Conservation (phyloP, 2,113 vertebrate species). For the Odobenus rosmarus region DNA sequence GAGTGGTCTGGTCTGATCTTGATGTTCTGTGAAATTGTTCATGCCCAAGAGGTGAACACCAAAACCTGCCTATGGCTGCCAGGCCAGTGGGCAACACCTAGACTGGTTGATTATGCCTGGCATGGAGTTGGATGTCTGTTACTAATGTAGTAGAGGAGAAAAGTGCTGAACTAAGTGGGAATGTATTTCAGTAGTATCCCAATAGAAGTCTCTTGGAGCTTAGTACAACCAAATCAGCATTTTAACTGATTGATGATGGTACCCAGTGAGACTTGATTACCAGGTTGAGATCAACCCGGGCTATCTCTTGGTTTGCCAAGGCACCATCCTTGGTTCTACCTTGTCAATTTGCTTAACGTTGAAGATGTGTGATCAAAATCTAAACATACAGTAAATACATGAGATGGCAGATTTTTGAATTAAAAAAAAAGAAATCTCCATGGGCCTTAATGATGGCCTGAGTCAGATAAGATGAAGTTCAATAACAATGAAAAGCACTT, state of each 20-base stretch:
- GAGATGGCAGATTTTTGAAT: not conserved
- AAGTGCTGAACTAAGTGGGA: not conserved
- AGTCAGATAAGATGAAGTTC: not conserved
- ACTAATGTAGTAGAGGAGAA: not conserved
- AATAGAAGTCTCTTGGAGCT: not conserved
- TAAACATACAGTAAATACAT: slow-evolving; percentile 23
- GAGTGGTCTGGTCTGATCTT: not conserved
- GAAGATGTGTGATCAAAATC: not conserved
- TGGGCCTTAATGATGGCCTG: not conserved
- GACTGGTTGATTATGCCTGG: not conserved
- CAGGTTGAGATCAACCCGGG: not conserved
- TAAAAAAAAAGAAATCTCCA: not conserved
- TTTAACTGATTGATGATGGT: not conserved
- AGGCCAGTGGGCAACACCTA: not conserved
- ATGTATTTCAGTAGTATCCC: not conserved
- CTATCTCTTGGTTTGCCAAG: not conserved
- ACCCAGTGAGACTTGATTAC: not conserved
- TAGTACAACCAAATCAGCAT: not conserved
- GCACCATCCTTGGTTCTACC: not conserved
- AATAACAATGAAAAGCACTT: not conserved
- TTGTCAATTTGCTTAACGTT: not conserved
- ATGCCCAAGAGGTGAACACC: not conserved
- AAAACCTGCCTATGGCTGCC: not conserved
- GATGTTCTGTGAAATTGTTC: not conserved
- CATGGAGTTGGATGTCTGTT: not conserved